Evolutionary conservation across 1,140 invertebrate species (phyloP), one percentile per base, ranked within the genome.

Genomic region (Drosophila bifasciata): DNA sequence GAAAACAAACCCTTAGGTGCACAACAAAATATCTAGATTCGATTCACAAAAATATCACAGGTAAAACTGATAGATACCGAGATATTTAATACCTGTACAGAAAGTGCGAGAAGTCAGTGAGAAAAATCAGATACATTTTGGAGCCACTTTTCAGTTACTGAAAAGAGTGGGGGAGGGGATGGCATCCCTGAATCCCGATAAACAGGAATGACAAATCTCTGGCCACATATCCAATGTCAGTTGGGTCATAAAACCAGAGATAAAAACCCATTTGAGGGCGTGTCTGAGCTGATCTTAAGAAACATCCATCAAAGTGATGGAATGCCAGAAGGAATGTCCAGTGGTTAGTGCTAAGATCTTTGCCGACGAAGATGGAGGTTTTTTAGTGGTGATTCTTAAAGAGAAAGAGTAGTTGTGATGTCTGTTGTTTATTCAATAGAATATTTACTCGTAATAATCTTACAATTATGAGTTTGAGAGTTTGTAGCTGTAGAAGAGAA

Each of bases 41-140:
- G 72, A 84, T 79, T 84, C 79, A 75, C 53, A 52, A 79, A 64
- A 62, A 67, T 84, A 67, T 84, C 55, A 41, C 56, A 50, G 64
- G 59, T 60, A 58, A 50, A 62, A 21, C 8, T 19, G 41, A 51
- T 56, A 48, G 52, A 62, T 76, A 53, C 48, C 17, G 5, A 16
- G 28, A n/a, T 40, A 9, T 52, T 61, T 53, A 40, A 57, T 73
- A 73, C 61, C 78, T 77, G 62, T 17, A 11, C 43, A 5, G 41
- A 52, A 58, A 80, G 80, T 79, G 80, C 67, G n/a, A 76, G 79
- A 81, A 81, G 62, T 73, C 68, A 67, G 52, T 45, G 25, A 7
- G 45, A 11, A 36, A 13, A 43, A 40, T 36, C 11, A 13, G 32
- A 68, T 32, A 15, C 16, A 36, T 68, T 67, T 19, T 17, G 16